Evolutionary conservation across 2,888 invertebrate genomes (phyloP), one percentile per base, ranked within the genome.

Genomic region (Drosophila gaucha): DNA sequence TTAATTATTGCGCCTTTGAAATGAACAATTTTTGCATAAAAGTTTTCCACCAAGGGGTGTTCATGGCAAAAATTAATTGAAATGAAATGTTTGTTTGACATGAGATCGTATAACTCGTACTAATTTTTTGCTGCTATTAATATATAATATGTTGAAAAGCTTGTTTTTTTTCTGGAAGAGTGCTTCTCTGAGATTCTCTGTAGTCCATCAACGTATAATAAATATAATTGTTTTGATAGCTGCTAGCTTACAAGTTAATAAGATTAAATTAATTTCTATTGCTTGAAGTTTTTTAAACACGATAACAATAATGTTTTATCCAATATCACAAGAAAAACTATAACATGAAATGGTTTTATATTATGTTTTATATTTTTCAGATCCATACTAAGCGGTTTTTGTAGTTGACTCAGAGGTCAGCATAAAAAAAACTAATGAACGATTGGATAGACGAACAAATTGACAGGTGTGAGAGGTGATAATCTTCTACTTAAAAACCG

Each of bases 1-100:
- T 85, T 85, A 85, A 85, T 75, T 79, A 67, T 62, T 71, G 57
- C 63, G 52, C 38, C 56, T 63, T 65, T 36, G 56, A 52, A 56
- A 43, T 55, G 66, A 38, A 59, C 59, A 74, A 80, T 49, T 56
- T 49, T 65, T 64, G 44, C 46, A 47, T 50, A 43, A 66, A 72
- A 74, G 54, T 72, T 66, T 63, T 54, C 62, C 65, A 73, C 41
- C 54, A 60, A 46, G 57, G 46, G 35, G 31, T 20, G 46, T 20
- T 52, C 55, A 63, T 52, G 35, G 67, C 73, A 72, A 64, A 86
- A 79, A 74, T 80, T 89, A 89, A 89, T 89, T 89, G 89, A 85
- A 87, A 85, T 87, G 80, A 83, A 85, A 87, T 87, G 85, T 71
- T 67, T 74, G 74, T 80, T 80, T 87, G 87, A 77, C 87, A 85